Base-by-base conservation (phyloP, 1,140 invertebrate genomes). In the Caenorhabditis brenneri region DNA sequence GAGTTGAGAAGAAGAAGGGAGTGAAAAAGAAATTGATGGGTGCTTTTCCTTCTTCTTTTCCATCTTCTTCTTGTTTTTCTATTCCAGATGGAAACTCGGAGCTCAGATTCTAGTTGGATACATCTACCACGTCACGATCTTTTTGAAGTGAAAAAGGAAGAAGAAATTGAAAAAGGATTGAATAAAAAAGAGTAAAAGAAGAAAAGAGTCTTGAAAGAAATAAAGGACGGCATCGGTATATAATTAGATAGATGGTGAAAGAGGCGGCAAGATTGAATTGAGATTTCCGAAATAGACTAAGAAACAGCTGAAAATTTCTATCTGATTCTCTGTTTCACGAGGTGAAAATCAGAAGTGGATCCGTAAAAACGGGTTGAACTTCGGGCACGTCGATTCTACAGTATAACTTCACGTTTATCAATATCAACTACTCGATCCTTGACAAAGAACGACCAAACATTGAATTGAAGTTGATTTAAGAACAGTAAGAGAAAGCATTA, bases 221-320 rank as follows among this genome's bases (percentile, higher is more conserved):
- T n/a, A 22, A 19, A 39, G 58, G 31, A 65, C n/a, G 58, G 7
- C 58, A 65, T 65, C 58, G 58, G 58, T 65, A 65, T 65, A 74
- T 74, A 74, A 74, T 74, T 74, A 74, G 65, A 74, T 74, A 74
- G 65, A n/a, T n/a, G n/a, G n/a, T n/a, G n/a, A n/a, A n/a, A n/a
- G 36, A 74, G 36, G 16, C 58, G 58, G 31, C 29, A 22, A 65
- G 33, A 74, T 74, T 74, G 33, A 39, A 74, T 74, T 42, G 33
- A 74, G 65, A 74, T 74, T 74, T 74, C 15, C 36, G 33, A 74
- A 74, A 46, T 24, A 74, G 36, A 55, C 22, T 5, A 15, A n/a
- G n/a, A n/a, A n/a, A n/a, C n/a, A n/a, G n/a, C n/a, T n/a, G 53
- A 24, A 55, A 55, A 42, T 12, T 6, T 5, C 39, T 42, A 6